Conservation (phyloP, 2,113 vertebrate species). For the Bambusicola thoracicus region DNA sequence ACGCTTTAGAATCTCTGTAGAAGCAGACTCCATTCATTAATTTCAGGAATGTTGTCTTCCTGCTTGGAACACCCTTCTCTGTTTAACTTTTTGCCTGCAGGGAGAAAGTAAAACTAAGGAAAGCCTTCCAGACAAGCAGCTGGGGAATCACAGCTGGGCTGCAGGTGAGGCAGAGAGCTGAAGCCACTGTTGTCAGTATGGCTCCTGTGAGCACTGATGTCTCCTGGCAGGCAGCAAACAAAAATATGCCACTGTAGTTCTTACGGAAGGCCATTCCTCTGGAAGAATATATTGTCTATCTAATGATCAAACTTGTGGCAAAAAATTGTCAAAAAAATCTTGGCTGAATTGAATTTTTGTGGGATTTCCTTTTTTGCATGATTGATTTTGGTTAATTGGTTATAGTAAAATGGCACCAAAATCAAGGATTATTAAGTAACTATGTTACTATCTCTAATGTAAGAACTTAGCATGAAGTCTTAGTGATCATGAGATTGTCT, state of each 20-base stretch:
- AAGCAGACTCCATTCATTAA: background rate
- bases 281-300: background rate
- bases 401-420: background rate
- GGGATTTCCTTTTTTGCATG: background rate
- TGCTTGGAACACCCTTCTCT: background rate
- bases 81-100: conserved; percentile 11
- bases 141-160: conserved; percentile 4
- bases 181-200: background rate
- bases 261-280: background rate
- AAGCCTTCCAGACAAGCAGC: conserved; percentile 8
- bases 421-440: background rate
- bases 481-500: background rate
- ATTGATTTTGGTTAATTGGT: background rate
- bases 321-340: background rate
- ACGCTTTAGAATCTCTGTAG: background rate
- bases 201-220: background rate
- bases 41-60: background rate
- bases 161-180: conserved; percentile 26
- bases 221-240: background rate
- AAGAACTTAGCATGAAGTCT: background rate
- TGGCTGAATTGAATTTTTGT: background rate
- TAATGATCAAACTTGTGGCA: background rate
- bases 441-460: background rate
- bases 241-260: background rate
- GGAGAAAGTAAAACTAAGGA: conserved; percentile 5